These are phyloP conservation scores for Smittia sp. DNA, from an alignment of 2,888 invertebrate species.

Conservation along the genomic window DNA sequence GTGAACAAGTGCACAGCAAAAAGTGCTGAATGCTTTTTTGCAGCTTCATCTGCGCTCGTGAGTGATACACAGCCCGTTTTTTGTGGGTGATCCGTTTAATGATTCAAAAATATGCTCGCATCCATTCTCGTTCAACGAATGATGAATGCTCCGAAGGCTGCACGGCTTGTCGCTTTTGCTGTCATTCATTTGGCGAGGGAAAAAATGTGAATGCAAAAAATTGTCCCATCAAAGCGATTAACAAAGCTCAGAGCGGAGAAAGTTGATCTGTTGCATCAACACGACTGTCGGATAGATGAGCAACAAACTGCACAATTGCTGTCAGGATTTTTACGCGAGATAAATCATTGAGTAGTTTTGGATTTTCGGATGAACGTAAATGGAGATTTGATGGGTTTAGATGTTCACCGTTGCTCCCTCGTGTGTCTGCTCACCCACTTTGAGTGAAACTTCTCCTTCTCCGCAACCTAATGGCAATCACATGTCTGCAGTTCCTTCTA, in stretches of 20 bases:
- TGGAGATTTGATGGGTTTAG: too few relatives aligned
- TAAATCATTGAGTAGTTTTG: too few relatives aligned
- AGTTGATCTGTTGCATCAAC: conserved; percentile 7
- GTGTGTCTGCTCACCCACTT: neutral
- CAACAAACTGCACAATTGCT: neutral
- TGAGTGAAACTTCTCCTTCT: neutral
- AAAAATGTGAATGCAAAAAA: neutral
- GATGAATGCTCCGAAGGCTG: neutral
- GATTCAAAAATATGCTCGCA: neutral
- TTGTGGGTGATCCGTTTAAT: neutral
- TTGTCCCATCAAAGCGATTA: conserved; percentile 8
- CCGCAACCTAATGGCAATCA: neutral
- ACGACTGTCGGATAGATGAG: neutral
- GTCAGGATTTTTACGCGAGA: neutral
- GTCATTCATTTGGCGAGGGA: neutral
- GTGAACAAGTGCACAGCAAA: neutral
- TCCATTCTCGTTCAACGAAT: neutral
- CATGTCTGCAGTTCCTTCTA: neutral
- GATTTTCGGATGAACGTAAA: too few relatives aligned
- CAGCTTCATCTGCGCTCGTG: neutral
- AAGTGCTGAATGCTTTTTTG: neutral
- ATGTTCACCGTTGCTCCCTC: too few relatives aligned
- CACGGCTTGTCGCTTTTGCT: neutral
- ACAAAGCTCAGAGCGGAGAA: neutral
- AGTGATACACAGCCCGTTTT: neutral